phyloP scores from a whole-genome alignment of 2,113 vertebrate genomes.

The Eurystomus gularis region DNA sequence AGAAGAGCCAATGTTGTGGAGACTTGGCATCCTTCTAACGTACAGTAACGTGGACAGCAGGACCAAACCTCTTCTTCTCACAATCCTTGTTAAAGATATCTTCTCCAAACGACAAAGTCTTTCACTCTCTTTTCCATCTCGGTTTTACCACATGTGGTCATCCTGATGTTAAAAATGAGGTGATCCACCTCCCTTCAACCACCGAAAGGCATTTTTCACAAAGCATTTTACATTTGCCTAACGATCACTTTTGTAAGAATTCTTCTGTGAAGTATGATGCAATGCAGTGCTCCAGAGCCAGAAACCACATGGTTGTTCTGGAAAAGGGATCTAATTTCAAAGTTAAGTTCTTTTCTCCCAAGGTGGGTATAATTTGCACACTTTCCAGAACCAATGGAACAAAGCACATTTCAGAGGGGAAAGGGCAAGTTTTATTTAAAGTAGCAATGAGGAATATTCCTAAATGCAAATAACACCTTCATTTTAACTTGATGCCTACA shows the following conservation, averaged over 20 bases:
- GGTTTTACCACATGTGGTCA: not conserved
- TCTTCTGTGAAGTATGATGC: constrained; percentile 9
- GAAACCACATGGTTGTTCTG: not conserved
- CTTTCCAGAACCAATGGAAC: not conserved
- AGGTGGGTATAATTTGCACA: not conserved
- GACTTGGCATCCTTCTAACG: not conserved
- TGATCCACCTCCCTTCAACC: not conserved
- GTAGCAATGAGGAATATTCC: not conserved
- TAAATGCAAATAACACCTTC: not conserved
- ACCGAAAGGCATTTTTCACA: not conserved
- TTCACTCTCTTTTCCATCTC: not conserved
- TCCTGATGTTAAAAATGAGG: not conserved
- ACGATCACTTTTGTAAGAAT: not conserved
- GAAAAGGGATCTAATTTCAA: constrained; percentile 28
- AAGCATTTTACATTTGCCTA: not conserved
- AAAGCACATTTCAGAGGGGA: not conserved
- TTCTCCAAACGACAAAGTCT: not conserved
- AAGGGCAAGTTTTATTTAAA: not conserved
- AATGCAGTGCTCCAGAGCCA: constrained; percentile 4
- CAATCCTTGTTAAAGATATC: not conserved
- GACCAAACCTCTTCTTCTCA: not conserved
- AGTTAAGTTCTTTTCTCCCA: constrained; percentile 26
- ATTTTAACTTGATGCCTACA: not conserved
- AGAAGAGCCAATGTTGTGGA: not conserved
- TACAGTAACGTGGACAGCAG: not conserved